These are phyloP conservation scores for Psittacula derbiana DNA, from an alignment of 2,797 vertebrate genomes.

Conservation along the genomic window DNA sequence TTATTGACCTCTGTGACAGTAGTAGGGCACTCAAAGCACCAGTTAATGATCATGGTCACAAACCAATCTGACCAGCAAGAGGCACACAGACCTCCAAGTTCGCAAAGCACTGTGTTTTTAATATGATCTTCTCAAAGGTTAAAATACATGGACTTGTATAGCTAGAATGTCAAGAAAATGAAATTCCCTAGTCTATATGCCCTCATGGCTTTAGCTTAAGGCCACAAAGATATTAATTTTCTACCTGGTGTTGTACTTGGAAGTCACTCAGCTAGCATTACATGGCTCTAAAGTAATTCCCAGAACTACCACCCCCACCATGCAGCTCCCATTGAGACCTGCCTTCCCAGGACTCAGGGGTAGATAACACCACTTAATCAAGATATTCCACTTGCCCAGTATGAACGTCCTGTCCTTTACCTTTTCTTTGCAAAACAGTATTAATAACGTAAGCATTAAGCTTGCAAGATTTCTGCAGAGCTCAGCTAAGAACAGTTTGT, in stretches of 20 bases:
- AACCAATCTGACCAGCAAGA: background rate
- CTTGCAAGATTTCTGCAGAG: background rate
- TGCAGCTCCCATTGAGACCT: background rate
- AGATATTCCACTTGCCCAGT: background rate
- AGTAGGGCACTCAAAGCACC: background rate
- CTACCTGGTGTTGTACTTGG: background rate
- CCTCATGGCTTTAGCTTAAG: background rate
- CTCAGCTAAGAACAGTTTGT: background rate
- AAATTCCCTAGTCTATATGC: background rate
- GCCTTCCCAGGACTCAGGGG: background rate
- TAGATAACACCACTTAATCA: background rate
- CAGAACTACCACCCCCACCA: background rate
- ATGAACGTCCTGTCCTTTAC: background rate
- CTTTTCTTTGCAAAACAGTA: background rate
- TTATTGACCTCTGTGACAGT: background rate
- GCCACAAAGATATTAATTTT: background rate
- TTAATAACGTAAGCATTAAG: conserved; percentile 23
- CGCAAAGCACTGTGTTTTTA: background rate
- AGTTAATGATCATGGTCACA: background rate
- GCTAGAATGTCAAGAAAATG: background rate
- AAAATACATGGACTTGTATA: background rate
- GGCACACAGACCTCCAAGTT: background rate
- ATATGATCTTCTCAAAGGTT: background rate
- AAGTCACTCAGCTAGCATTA: background rate
- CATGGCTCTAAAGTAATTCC: background rate